Evolutionary conservation across 2,113 vertebrate species (phyloP), one percentile per base, ranked within the genome.

Genomic region (Glareola pratincola): DNA sequence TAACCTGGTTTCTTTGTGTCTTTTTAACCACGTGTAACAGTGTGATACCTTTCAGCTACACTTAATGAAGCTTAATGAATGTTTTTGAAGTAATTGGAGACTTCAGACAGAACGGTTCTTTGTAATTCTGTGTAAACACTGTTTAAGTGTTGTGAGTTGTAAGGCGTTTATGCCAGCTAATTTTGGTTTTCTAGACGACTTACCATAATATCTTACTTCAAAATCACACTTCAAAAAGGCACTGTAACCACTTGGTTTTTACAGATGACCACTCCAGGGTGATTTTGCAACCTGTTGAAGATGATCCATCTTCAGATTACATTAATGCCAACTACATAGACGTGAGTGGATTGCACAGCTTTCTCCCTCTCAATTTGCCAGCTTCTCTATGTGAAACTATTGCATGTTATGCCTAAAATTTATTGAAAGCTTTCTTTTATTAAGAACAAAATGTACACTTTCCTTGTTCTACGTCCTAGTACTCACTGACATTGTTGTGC

Each of bases 291-390:
- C 99, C 99, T 89, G 99, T 99, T 77, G 99, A 99, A 97, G 99
- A 99, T 92, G 99, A 99, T 96, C 99, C 99, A 90, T 99, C 99
- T 97, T 99, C 99, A 92, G 99, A 99, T 98, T 99, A 99, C 98
- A 99, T 99, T 98, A 99, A 99, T 98, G 99, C 99, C 98, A 99
- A 99, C 98, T 99, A 99, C 97, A 99, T 99, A 98, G 99, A 99
- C 98, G 99, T 99, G 99, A 99, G 99, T 99, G 92, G 98, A 98
- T 93, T 98, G 97, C 97, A 97, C 97, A 96, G 96, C 97, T 98
- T 98, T 98, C 96, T 85, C 43, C 51, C 67, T 92, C 94, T 92
- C 83, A 78, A 78, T 93, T 95, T 97, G 23, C 96, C 91, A 96
- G 77, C 95, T 98, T 98, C 98, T 98, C 97, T 98, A 98, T 98